Percentiles rank a stretch among this genome's conserved stretches.
Evolutionary conservation across 2,797 vertebrate genomes (phyloP).

Genomic region (Thamnophis elegans): DNA sequence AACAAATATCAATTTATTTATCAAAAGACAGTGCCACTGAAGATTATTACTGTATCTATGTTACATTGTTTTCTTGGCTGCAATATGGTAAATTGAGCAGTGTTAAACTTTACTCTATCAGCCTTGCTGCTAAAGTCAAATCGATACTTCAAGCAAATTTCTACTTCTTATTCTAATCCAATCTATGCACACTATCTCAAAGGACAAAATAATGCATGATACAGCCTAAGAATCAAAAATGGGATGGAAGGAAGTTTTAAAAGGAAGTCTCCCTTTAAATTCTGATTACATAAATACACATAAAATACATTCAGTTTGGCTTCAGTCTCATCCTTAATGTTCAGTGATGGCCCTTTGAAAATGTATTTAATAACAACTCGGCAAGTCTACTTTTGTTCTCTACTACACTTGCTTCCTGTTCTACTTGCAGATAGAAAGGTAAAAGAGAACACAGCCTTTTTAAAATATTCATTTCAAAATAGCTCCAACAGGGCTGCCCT

Average conservation of each 20-base stretch:
- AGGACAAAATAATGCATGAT: not conserved
- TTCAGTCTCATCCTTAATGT: not conserved
- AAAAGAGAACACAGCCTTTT: not conserved
- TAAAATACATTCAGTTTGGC: not conserved
- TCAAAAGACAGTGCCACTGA: constrained; percentile 4
- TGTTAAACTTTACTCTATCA: not conserved
- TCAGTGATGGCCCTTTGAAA: not conserved
- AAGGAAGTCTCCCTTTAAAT: not conserved
- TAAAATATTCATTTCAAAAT: not conserved
- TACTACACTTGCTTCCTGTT: not conserved
- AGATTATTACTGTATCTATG: constrained; percentile 24
- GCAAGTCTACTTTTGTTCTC: not conserved
- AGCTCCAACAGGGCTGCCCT: not conserved
- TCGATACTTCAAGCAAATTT: not conserved
- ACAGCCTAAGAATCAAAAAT: not conserved
- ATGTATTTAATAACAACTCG: not conserved
- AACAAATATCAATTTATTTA: not conserved
- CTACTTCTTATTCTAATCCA: not conserved
- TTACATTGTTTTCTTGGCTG: not conserved
- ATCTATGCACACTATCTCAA: not conserved
- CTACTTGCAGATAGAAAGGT: not conserved
- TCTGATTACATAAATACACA: not conserved
- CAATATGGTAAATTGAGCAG: not conserved
- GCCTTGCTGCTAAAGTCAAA: not conserved
- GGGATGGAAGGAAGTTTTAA: not conserved